Evolutionary conservation across 2,113 vertebrate genomes (phyloP).

Genomic region (Forbesichthys agassizii): DNA sequence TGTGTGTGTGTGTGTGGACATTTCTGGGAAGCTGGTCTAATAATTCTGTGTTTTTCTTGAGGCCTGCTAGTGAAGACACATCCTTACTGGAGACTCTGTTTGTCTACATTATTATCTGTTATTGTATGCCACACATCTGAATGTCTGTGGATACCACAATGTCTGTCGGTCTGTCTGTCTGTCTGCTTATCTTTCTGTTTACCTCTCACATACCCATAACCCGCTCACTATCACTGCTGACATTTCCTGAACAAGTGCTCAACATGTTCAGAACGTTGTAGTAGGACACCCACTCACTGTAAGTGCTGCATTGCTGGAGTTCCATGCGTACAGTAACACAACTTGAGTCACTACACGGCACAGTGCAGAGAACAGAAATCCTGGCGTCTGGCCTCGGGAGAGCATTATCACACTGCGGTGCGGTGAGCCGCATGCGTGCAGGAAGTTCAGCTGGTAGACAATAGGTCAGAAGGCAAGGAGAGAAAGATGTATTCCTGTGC

Average conservation of each 20-base stretch:
- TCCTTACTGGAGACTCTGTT: neutral
- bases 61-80: too few species aligned
- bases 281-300: too few species aligned
- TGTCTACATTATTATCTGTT: constrained; percentile 27
- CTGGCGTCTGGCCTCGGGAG: constrained; percentile 13
- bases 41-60: too few species aligned
- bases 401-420: constrained; percentile 9
- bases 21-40: too few species aligned
- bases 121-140: constrained; percentile 25
- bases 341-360: too few species aligned
- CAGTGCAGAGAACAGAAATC: constrained; percentile 9
- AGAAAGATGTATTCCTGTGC: constrained; percentile 6
- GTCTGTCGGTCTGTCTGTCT: constrained; percentile 30
- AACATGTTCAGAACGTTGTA: too few species aligned
- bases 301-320: too few species aligned
- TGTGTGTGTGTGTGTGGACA: too few species aligned
- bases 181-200: constrained; percentile 5
- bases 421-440: constrained; percentile 24
- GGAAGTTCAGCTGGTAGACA: constrained; percentile 47
- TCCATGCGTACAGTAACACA: too few species aligned
- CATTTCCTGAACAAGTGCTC: too few species aligned
- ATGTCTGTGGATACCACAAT: constrained; percentile 35
- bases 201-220: constrained; percentile 30
- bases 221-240: too few species aligned
- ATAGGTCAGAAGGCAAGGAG: constrained; percentile 18